These are phyloP conservation scores for Drosophila nigricruria DNA, from an alignment of 2,888 invertebrate species.

Conservation along the genomic window DNA sequence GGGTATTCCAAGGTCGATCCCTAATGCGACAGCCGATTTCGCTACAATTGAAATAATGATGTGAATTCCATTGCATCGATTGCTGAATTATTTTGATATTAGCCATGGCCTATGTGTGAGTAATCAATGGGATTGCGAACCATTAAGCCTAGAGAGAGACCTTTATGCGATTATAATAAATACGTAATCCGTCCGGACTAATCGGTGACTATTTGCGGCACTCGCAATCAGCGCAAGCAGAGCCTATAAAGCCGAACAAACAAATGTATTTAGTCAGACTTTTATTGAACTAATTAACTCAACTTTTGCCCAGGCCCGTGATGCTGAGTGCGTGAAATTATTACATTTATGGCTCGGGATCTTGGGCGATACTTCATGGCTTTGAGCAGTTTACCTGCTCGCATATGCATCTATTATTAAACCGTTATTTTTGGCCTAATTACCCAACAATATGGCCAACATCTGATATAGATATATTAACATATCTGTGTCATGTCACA, in stretches of 20 bases:
- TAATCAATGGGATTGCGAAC: not conserved
- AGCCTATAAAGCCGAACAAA: not conserved
- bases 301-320: not conserved
- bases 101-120: slow-evolving; percentile 1
- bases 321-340: slow-evolving; percentile 6
- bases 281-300: slow-evolving; percentile 23
- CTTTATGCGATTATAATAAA: slow-evolving; percentile 56
- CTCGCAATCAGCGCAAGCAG: not conserved
- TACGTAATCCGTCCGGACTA: slow-evolving; percentile 20
- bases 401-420: slow-evolving; percentile 2
- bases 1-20: not conserved
- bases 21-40: not conserved
- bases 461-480: slow-evolving; percentile 5
- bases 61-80: not conserved
- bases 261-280: slow-evolving; percentile 6
- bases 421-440: slow-evolving; percentile 27
- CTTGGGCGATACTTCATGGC: slow-evolving; percentile 4
- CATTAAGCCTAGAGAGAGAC: not conserved
- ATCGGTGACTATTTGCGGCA: slow-evolving; percentile 14
- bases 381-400: not conserved
- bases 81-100: slow-evolving; percentile 5
- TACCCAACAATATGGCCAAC: not conserved
- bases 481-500: slow-evolving; percentile 23
- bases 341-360: slow-evolving; percentile 7
- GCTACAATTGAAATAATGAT: slow-evolving; percentile 4